Conservation (phyloP, 1,140 invertebrate species). For the Oryzaephilus surinamensis region DNA sequence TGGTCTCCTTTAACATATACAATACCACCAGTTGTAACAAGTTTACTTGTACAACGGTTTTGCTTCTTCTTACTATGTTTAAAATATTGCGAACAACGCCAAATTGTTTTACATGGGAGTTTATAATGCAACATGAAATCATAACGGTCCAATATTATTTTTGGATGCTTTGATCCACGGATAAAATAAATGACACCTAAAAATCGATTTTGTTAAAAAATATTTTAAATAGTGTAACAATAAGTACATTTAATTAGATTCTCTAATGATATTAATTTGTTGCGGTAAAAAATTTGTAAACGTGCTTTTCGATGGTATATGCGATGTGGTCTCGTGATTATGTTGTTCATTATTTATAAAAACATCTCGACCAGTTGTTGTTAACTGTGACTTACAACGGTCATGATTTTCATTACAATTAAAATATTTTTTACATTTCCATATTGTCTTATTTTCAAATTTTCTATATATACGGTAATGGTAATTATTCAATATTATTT, state of each 20-base stretch:
- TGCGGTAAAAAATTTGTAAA: conserved; percentile 19
- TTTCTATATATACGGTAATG: conserved; percentile 18
- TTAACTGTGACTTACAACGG: conserved; percentile 22
- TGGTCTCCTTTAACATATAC: conserved; percentile 2
- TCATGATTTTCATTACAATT: conserved; percentile 15
- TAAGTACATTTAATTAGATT: no score
- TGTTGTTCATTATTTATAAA: conserved; percentile 19
- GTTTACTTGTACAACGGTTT: conserved; percentile 4
- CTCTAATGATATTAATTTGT: conserved; percentile 19
- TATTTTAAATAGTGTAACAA: no score
- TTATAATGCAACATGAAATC: conserved; percentile 17
- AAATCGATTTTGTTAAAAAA: background rate
- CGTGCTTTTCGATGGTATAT: conserved; percentile 9
- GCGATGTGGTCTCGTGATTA: conserved; percentile 19
- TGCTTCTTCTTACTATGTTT: conserved; percentile 1
- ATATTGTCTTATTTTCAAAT: conserved; percentile 20
- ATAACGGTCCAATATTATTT: conserved; percentile 20
- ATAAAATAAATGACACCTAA: conserved; percentile 7
- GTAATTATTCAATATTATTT: conserved; percentile 22
- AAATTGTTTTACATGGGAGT: conserved; percentile 4
- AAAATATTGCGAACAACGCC: conserved; percentile 4
- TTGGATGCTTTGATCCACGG: conserved; percentile 17
- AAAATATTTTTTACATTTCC: conserved; percentile 24
- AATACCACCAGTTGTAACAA: conserved; percentile 1
- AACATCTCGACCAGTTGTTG: conserved; percentile 21